phyloP scores from a whole-genome alignment of 92 coral and sea anemone species.

The Montipora capitata region DNA sequence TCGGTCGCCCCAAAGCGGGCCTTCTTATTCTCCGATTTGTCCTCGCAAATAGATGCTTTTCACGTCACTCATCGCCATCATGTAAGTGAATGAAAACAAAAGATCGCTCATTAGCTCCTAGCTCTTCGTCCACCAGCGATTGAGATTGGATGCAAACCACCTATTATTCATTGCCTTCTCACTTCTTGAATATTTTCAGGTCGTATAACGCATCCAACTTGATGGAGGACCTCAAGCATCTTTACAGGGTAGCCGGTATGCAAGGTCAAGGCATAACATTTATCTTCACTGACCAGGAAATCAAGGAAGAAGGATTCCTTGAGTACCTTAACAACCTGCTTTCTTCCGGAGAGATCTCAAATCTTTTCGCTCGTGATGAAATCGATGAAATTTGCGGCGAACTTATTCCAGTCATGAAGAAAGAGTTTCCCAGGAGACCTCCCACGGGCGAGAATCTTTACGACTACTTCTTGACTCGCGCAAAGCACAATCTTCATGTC shows the following conservation, averaged over 20 bases:
- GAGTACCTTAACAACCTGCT: conserved; percentile 94
- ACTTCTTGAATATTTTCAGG: conserved; percentile 41
- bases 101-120: too few relatives aligned
- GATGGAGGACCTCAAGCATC: conserved; percentile 96
- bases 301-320: conserved; percentile 95
- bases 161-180: too few relatives aligned
- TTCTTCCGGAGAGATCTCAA: conserved; percentile 98
- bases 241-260: conserved; percentile 95
- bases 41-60: too few relatives aligned
- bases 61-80: too few relatives aligned
- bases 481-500: conserved; percentile 94
- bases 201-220: conserved; percentile 92
- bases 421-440: conserved; percentile 96
- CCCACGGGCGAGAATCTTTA: conserved; percentile 97
- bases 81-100: too few relatives aligned
- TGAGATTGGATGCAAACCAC: too few relatives aligned
- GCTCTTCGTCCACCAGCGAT: too few relatives aligned
- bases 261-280: conserved; percentile 96
- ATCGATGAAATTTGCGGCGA: conserved; percentile 98
- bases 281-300: conserved; percentile 97
- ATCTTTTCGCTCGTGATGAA: conserved; percentile 96
- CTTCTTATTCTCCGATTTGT: too few relatives aligned
- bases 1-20: background rate
- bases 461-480: conserved; percentile 97
- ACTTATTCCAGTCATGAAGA: conserved; percentile 97